These are phyloP conservation scores for Parascotia fuliginaria DNA, from an alignment of 2,888 invertebrate genomes.

Conservation along the genomic window DNA sequence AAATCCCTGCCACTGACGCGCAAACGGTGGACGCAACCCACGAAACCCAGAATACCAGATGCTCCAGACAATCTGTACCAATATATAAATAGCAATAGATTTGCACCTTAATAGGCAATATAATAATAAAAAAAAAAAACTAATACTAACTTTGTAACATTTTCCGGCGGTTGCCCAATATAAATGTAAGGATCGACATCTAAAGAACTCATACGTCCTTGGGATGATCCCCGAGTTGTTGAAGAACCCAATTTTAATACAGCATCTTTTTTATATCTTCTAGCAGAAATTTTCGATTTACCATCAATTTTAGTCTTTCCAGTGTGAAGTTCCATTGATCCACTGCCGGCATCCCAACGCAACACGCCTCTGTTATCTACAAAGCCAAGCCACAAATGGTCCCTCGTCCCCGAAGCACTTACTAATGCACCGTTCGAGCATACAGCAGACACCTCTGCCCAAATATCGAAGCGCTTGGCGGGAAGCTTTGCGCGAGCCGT, in stretches of 20 bases:
- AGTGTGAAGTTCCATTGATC: slow-evolving; percentile 67
- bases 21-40: slow-evolving; percentile 93
- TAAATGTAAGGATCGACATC: slow-evolving; percentile 75
- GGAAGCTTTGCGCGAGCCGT: slow-evolving; percentile 70
- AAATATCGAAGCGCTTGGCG: slow-evolving; percentile 77
- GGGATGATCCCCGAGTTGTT: slow-evolving; percentile 66
- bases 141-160: slow-evolving; percentile 71
- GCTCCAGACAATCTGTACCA: slow-evolving; percentile 89
- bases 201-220: slow-evolving; percentile 75
- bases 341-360: slow-evolving; percentile 77
- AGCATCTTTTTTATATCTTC: slow-evolving; percentile 77
- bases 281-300: slow-evolving; percentile 70
- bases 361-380: slow-evolving; percentile 68
- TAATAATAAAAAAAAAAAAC: neutral
- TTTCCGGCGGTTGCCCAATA: slow-evolving; percentile 73
- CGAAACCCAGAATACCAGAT: slow-evolving; percentile 90
- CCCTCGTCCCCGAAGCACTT: slow-evolving; percentile 72
- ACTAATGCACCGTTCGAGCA: slow-evolving; percentile 73
- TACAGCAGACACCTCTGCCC: slow-evolving; percentile 77
- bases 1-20: slow-evolving; percentile 88
- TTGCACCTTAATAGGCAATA: neutral
- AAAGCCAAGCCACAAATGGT: slow-evolving; percentile 80
- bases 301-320: slow-evolving; percentile 71
- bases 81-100: neutral
- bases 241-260: slow-evolving; percentile 70